Evolutionary conservation across 2,888 invertebrate genomes (phyloP).

Genomic region (Balanococcus diminutus): DNA sequence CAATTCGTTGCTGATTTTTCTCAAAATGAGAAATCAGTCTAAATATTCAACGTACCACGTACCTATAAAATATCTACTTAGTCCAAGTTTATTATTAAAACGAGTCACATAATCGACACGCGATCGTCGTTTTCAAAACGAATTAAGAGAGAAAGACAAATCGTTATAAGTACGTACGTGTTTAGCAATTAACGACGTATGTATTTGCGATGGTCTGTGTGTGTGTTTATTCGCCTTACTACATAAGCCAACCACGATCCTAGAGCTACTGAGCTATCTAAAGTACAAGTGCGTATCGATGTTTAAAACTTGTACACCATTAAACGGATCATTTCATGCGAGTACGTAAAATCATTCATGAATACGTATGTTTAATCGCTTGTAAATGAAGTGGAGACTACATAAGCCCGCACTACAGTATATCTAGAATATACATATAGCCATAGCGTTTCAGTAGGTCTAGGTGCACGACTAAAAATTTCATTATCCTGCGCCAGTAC

Average conservation of each 20-base stretch:
- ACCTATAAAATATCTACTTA: not conserved
- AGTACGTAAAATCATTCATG: not conserved
- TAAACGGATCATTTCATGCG: not conserved
- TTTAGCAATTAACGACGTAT: not conserved
- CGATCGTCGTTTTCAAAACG: not conserved
- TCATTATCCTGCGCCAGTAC: not conserved
- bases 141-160: not conserved
- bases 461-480: not conserved
- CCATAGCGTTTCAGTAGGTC: not conserved
- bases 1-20: no score
- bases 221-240: no score
- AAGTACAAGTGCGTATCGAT: not conserved
- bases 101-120: not conserved
- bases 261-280: not conserved
- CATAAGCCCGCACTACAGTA: not conserved
- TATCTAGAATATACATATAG: no score
- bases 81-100: not conserved
- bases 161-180: not conserved
- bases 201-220: not conserved
- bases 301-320: not conserved
- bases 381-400: not conserved
- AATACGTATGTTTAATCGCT: not conserved
- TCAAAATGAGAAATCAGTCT: no score
- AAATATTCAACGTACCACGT: no score
- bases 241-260: not conserved